These are phyloP conservation scores for Ariolimax columbianus DNA, from an alignment of 2,888 invertebrate species.

Conservation along the genomic window DNA sequence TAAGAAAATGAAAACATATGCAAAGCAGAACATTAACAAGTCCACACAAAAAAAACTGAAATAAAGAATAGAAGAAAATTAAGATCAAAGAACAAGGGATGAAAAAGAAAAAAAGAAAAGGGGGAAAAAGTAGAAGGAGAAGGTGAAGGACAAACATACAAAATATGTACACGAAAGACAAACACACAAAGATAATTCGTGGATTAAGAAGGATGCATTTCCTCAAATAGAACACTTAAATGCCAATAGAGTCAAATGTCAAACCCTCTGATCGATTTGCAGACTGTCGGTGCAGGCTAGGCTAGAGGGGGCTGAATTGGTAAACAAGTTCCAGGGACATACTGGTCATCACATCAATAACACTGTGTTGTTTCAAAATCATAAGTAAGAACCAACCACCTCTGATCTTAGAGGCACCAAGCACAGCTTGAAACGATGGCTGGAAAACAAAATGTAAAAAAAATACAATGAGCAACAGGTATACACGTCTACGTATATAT, in stretches of 20 bases:
- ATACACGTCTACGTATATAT: no score
- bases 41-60: no score
- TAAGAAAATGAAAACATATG: no score
- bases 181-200: neutral
- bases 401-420: conserved; percentile 1
- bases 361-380: neutral
- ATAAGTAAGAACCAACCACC: neutral
- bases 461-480: neutral
- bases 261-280: neutral
- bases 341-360: neutral
- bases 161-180: neutral
- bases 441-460: neutral
- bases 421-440: neutral
- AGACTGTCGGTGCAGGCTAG: neutral
- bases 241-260: neutral
- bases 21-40: no score
- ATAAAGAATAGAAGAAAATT: no score
- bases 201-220: neutral
- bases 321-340: neutral
- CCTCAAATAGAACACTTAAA: neutral
- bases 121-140: no score
- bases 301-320: neutral
- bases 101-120: no score
- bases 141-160: no score
- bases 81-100: no score